Conservation (phyloP, 1,140 invertebrate genomes). For the Lepidostoma basale region DNA sequence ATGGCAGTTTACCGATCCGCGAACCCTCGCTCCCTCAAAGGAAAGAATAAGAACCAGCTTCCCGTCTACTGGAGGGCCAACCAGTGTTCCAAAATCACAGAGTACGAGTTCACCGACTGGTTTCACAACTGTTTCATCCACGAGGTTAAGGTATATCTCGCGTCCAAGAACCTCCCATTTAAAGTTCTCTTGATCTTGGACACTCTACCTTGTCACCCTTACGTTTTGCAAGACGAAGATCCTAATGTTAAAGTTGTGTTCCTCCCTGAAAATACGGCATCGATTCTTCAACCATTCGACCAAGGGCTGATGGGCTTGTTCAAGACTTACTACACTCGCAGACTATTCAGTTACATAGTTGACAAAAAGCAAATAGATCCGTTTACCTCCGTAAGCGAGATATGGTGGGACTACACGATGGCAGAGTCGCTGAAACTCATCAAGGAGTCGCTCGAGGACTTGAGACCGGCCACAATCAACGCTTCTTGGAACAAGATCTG, state of each 20-base stretch:
- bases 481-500: constrained; percentile 34
- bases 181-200: constrained; percentile 58
- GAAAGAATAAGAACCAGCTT: constrained; percentile 47
- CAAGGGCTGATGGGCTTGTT: constrained; percentile 30
- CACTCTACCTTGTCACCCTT: constrained; percentile 53
- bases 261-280: constrained; percentile 56
- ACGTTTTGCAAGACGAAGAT: constrained; percentile 47
- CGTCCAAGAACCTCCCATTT: constrained; percentile 51
- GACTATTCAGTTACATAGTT: constrained; percentile 25
- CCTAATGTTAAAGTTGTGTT: constrained; percentile 54
- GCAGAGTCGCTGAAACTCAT: constrained; percentile 28
- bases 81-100: constrained; percentile 51
- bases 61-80: constrained; percentile 53
- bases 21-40: constrained; percentile 55
- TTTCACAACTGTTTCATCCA: constrained; percentile 49
- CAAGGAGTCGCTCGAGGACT: constrained; percentile 12
- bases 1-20: constrained; percentile 54
- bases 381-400: constrained; percentile 7
- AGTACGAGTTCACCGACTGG: constrained; percentile 51
- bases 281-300: constrained; percentile 53
- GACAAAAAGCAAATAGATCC: constrained; percentile 23
- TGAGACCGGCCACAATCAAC: constrained; percentile 30
- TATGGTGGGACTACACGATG: constrained; percentile 37
- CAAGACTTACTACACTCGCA: constrained; percentile 29
- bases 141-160: constrained; percentile 49